Evolutionary conservation across 2,113 vertebrate genomes (phyloP).

Genomic region (Formicarius rufipectus): DNA sequence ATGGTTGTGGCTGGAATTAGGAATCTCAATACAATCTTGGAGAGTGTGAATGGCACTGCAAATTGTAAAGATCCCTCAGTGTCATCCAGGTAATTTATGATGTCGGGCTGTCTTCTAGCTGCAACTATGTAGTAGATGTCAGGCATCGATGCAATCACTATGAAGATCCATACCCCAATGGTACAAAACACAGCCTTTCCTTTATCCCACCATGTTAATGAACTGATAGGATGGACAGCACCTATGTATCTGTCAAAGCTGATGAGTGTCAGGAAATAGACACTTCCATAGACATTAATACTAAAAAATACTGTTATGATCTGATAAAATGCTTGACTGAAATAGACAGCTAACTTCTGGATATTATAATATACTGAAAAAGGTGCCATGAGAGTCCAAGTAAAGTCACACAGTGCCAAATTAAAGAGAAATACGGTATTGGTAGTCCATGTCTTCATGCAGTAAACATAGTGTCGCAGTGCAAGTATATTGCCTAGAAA

Average conservation of each 20-base stretch:
- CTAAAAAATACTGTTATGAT: conserved; percentile 76
- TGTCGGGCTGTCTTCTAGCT: background rate
- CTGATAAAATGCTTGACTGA: conserved; percentile 66
- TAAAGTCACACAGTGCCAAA: conserved; percentile 78
- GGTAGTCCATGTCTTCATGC: conserved; percentile 64
- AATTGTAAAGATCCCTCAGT: conserved; percentile 54
- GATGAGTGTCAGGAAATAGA: conserved; percentile 80
- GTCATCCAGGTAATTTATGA: conserved; percentile 40
- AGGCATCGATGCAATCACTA: conserved; percentile 52
- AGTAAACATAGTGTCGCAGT: conserved; percentile 69
- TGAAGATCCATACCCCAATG: conserved; percentile 60
- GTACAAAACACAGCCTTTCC: conserved; percentile 73
- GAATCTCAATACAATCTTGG: conserved; percentile 71
- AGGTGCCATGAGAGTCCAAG: conserved; percentile 79
- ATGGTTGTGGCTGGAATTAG: conserved; percentile 72
- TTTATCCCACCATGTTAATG: conserved; percentile 78
- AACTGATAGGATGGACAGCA: conserved; percentile 77
- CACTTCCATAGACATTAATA: conserved; percentile 78
- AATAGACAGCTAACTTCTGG: conserved; percentile 4
- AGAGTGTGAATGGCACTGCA: conserved; percentile 47
- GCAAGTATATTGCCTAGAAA: conserved; percentile 78
- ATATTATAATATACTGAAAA: conserved; percentile 74
- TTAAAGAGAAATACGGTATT: conserved; percentile 79
- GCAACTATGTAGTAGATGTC: conserved; percentile 70
- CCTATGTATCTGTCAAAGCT: conserved; percentile 80